Evolutionary conservation across 1,140 invertebrate species (phyloP), one percentile per base, ranked within the genome.

Genomic region (Lasioglossum baleicum): DNA sequence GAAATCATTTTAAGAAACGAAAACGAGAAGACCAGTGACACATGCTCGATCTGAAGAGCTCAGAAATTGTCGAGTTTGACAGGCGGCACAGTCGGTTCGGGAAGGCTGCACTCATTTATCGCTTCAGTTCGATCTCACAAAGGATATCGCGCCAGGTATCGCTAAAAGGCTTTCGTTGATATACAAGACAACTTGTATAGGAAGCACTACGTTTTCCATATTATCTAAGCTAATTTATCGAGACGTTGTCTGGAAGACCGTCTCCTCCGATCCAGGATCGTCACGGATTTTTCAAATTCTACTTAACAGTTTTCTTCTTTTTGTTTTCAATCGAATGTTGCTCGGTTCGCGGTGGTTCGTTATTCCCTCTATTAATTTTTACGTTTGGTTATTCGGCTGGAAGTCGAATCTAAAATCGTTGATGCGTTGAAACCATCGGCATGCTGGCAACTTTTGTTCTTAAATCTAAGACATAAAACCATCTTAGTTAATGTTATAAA

Each of bases 191-290:
- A 73, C 61, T 65, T 65, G 76, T 73, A 79, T 17, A n/a, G 64
- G 31, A 48, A 64, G 67, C 61, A 56, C 61, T 51, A 73, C 76
- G 60, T 78, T 72, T 78, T 65, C 60, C 76, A 73, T 73, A 73
- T 72, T 78, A 35, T 79, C 69, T 73, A 73, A 73, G 76, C 58
- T 73, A 79, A 73, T 79, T 79, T 73, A 79, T 79, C 76, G 75
- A 31, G 48, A 63, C 56, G 13, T 40, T 44, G 48, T 40, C 31
- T 2, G 8, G 35, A 17, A 48, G n/a, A 20, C 48, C 42, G 17
- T 64, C 20, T 17, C 11, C 20, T 17, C 31, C 66, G 66, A 40
- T 76, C 66, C 13, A 61, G 13, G 66, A 70, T 51, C 56, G 66
- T 20, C 42, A 17, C 17, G 26, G 10, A 48, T 10, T 11, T 71